Percentiles rank a stretch among this genome's conserved stretches.
Evolutionary conservation across 2,888 invertebrate species (phyloP).

Genomic region (Selenia dentaria): DNA sequence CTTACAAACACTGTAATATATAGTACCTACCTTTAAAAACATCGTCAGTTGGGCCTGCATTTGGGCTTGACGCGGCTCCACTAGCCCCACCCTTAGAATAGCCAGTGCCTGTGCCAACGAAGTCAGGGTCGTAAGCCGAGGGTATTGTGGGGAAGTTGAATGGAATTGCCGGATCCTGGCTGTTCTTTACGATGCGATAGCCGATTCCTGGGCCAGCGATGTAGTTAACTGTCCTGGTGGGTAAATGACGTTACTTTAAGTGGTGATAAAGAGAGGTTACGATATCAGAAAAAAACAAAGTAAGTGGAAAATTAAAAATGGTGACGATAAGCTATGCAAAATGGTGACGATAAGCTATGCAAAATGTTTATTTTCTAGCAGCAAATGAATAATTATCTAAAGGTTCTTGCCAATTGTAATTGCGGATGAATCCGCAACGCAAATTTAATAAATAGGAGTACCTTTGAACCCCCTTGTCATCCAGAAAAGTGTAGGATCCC

Average conservation of each 20-base stretch:
- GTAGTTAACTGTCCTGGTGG: slow-evolving; percentile 89
- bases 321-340: no score
- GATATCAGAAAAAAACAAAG: no score
- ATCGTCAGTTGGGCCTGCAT: slow-evolving; percentile 55
- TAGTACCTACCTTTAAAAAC: slow-evolving; percentile 71
- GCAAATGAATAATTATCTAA: no score
- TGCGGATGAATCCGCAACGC: no score
- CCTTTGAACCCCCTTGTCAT: slow-evolving; percentile 91
- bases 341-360: no score
- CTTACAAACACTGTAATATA: no score
- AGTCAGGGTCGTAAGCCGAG: slow-evolving; percentile 80
- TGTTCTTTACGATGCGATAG: slow-evolving; percentile 89
- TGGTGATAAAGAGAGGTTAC: no score
- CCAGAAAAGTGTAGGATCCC: slow-evolving; percentile 91
- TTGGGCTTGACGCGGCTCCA: slow-evolving; percentile 47
- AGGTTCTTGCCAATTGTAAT: no score
- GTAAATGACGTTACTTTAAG: no score
- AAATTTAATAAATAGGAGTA: no score
- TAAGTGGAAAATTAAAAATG: no score
- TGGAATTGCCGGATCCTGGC: slow-evolving; percentile 87
- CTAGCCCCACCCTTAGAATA: slow-evolving; percentile 36
- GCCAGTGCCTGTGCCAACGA: slow-evolving; percentile 62
- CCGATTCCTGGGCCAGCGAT: slow-evolving; percentile 92
- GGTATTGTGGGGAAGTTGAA: slow-evolving; percentile 85
- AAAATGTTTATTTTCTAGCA: no score